Evolutionary conservation across 2,797 vertebrate genomes (phyloP).

Genomic region (Coracias cyanogaster): DNA sequence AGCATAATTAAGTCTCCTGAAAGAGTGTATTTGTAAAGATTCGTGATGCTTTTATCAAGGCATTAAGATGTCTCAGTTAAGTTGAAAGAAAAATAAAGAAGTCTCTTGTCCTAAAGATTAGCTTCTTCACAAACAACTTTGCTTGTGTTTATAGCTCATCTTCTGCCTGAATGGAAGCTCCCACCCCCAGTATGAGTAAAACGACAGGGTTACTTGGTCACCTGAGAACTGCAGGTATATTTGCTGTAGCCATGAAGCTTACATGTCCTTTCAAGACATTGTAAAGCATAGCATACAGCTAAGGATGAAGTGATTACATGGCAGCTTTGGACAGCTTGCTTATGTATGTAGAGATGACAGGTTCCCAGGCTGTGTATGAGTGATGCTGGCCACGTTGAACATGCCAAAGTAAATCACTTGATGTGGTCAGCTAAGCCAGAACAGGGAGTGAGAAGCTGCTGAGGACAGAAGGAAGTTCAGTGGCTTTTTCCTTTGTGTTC

Average conservation of each 20-base stretch:
- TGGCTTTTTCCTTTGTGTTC: not conserved
- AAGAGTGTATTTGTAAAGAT: conserved; percentile 29
- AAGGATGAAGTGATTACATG: not conserved
- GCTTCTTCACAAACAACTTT: not conserved
- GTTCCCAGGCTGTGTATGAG: not conserved
- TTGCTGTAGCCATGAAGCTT: not conserved
- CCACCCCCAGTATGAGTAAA: not conserved
- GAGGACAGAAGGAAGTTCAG: not conserved
- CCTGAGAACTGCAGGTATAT: not conserved
- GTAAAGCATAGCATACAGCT: not conserved
- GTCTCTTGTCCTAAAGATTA: not conserved
- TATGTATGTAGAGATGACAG: not conserved
- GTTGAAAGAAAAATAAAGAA: not conserved
- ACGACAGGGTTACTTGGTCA: not conserved
- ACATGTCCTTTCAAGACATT: not conserved
- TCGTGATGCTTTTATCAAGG: not conserved
- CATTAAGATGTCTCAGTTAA: not conserved
- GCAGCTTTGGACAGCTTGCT: not conserved
- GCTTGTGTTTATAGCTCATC: not conserved
- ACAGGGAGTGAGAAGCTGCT: not conserved
- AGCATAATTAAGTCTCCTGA: conserved; percentile 34
- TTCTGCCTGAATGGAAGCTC: not conserved
- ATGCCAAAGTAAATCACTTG: not conserved
- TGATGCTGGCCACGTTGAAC: not conserved
- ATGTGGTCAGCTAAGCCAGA: not conserved